Conservation (phyloP, 2,888 invertebrate genomes). For the Ormyrus rosae region DNA sequence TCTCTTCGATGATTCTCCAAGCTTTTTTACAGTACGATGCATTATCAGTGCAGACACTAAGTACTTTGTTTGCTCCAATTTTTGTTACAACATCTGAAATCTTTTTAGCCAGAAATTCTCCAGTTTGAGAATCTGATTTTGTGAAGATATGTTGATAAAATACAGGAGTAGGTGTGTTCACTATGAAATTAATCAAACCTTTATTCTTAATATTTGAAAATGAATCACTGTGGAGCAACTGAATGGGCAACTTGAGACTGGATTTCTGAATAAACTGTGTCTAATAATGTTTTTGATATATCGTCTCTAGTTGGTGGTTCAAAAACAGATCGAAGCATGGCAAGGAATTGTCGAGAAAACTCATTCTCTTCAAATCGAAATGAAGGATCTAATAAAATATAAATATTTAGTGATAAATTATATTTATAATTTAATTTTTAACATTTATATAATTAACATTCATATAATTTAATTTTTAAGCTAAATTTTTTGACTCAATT, state of each 20-base stretch:
- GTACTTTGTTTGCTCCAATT: constrained; percentile 45
- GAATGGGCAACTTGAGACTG: neutral
- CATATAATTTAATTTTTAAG: neutral
- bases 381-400: neutral
- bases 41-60: constrained; percentile 41
- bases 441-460: neutral
- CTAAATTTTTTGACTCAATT: neutral
- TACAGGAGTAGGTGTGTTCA: constrained; percentile 30
- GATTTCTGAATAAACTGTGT: constrained; percentile 1
- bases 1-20: constrained; percentile 20
- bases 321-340: constrained; percentile 10
- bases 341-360: constrained; percentile 15
- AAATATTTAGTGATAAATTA: neutral
- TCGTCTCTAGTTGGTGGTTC: constrained; percentile 9
- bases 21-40: constrained; percentile 18
- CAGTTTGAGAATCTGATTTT: constrained; percentile 42
- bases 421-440: neutral
- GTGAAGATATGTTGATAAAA: constrained; percentile 24
- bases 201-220: constrained; percentile 26
- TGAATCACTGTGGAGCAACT: neutral
- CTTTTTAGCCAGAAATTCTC: constrained; percentile 5
- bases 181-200: constrained; percentile 34
- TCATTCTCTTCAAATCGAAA: constrained; percentile 24
- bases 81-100: constrained; percentile 25
- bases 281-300: constrained; percentile 9